Evolutionary conservation across 1,140 invertebrate genomes (phyloP).

Genomic region (Aricia agestis): DNA sequence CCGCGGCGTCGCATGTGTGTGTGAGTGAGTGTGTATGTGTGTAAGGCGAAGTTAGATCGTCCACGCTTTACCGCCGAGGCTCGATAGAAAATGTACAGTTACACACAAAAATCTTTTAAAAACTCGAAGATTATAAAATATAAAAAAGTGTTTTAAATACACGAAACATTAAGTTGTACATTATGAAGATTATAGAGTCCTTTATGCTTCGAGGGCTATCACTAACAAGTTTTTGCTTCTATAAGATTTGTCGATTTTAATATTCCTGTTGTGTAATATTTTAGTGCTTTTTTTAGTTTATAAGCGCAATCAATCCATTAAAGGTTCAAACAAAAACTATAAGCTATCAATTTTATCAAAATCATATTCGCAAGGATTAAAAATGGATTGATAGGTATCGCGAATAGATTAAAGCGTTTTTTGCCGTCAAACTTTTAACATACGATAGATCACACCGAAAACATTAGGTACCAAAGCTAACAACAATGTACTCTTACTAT

Average conservation of each 20-base stretch:
- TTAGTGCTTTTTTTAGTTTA: not conserved
- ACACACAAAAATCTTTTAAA: not conserved
- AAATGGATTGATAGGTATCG: not conserved
- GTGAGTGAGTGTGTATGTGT: slow-evolving; percentile 44
- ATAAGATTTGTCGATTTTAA: not conserved
- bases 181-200: too few relatives aligned
- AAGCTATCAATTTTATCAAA: not conserved
- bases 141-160: too few relatives aligned
- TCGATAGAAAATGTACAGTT: slow-evolving; percentile 65
- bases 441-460: not conserved
- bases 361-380: slow-evolving; percentile 3
- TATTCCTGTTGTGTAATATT: not conserved
- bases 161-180: too few relatives aligned
- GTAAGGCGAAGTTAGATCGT: slow-evolving; percentile 73
- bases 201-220: too few relatives aligned
- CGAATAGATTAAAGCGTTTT: not conserved
- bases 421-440: not conserved
- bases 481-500: not conserved
- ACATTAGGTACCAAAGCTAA: not conserved
- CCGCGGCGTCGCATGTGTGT: slow-evolving; percentile 39
- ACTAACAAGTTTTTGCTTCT: not conserved
- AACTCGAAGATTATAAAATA: too few relatives aligned
- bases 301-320: not conserved
- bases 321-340: not conserved
- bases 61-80: slow-evolving; percentile 72